A percentile compares a stretch with the other conserved stretches of the same genome.
Evolutionary conservation across 37 sponge, comb jelly and placozoan genomes (phyloP).

Genomic region (Hexactinellida sp.): DNA sequence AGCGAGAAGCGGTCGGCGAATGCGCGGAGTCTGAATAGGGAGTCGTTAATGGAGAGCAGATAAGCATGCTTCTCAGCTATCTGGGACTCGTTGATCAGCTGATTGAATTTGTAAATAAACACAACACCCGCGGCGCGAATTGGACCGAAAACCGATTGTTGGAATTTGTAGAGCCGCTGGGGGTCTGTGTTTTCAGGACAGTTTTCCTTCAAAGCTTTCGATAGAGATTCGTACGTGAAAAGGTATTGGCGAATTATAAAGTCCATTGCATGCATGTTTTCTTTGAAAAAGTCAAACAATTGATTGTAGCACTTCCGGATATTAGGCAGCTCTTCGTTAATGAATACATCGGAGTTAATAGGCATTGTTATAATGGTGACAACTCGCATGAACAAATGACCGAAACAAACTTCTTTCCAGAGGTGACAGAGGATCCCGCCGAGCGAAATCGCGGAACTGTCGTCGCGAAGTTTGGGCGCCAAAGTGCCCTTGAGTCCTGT

Average conservation of each 20-base stretch:
- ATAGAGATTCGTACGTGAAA: background rate
- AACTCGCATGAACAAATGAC: background rate
- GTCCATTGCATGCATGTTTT: background rate
- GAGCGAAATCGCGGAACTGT: background rate
- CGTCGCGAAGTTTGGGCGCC: background rate
- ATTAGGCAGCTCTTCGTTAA: background rate
- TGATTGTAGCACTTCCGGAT: background rate
- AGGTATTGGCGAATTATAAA: background rate
- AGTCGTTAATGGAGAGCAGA: background rate
- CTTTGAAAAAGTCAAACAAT: slow-evolving; percentile 9
- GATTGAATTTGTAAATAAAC: background rate
- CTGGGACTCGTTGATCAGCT: background rate
- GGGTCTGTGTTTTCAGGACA: background rate
- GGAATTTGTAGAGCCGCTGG: background rate
- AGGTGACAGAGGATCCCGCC: background rate
- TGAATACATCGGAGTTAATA: background rate
- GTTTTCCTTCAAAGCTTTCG: background rate
- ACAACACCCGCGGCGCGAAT: background rate
- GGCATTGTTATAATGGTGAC: background rate
- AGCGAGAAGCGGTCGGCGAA: background rate
- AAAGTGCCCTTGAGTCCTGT: background rate
- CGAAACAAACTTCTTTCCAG: slow-evolving; percentile 14
- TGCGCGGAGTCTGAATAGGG: background rate
- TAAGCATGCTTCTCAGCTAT: background rate
- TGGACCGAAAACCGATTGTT: background rate